phyloP scores from a whole-genome alignment of 1,140 invertebrate species.

The Potamilus streckersoni region DNA sequence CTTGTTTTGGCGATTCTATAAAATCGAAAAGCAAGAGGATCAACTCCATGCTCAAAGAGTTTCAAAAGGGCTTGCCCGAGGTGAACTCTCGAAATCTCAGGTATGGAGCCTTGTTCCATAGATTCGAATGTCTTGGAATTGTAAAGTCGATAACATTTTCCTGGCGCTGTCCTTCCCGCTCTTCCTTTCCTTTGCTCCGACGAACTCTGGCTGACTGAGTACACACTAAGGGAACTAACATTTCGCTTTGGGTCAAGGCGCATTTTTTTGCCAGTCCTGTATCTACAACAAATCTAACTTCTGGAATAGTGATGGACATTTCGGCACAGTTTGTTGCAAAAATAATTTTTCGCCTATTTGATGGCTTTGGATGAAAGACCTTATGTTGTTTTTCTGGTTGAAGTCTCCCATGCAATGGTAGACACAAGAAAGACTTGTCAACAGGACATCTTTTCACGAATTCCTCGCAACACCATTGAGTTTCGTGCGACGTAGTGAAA shows the following conservation, averaged over 20 bases:
- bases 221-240: constrained; percentile 45
- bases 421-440: constrained; percentile 36
- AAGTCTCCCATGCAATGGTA: constrained; percentile 93
- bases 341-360: constrained; percentile 58
- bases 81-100: constrained; percentile 59
- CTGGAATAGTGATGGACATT: constrained; percentile 65
- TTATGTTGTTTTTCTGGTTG: constrained; percentile 94
- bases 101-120: constrained; percentile 41
- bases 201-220: constrained; percentile 51
- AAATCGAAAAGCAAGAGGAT: constrained; percentile 57
- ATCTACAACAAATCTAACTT: constrained; percentile 63
- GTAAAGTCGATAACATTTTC: constrained; percentile 61
- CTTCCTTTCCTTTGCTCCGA: constrained; percentile 64
- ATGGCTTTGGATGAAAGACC: constrained; percentile 48
- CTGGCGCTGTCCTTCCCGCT: constrained; percentile 56
- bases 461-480: constrained; percentile 49
- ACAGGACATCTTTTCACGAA: constrained; percentile 18
- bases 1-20: constrained; percentile 48
- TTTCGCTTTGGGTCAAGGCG: constrained; percentile 56
- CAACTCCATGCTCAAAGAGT: constrained; percentile 50
- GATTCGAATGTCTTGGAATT: constrained; percentile 42
- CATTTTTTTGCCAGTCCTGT: constrained; percentile 61
- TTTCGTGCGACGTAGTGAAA: constrained; percentile 76
- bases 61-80: constrained; percentile 56
- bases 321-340: constrained; percentile 67